phyloP scores from a whole-genome alignment of 2,113 vertebrate genomes.

The Sinocyclocheilus rhinocerous region DNA sequence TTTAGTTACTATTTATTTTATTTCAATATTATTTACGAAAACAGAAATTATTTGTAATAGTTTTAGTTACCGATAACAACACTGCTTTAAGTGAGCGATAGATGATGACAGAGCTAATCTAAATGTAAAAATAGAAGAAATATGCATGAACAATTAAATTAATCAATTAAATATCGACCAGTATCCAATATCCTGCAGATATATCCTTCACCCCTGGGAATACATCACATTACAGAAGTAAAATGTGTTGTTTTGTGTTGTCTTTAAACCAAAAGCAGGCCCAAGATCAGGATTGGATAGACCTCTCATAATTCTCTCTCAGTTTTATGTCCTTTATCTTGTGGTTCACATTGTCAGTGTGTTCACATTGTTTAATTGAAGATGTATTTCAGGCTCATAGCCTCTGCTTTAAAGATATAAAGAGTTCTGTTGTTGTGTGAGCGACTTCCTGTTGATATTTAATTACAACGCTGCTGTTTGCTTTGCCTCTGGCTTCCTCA shows the following conservation, averaged over 20 bases:
- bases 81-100: background rate
- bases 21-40: too few relatives aligned
- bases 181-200: background rate
- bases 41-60: too few relatives aligned
- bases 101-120: background rate
- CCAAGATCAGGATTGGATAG: background rate
- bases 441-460: slow-evolving; percentile 41
- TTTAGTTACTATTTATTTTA: too few relatives aligned
- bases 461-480: slow-evolving; percentile 41
- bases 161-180: background rate
- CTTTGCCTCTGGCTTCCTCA: slow-evolving; percentile 36
- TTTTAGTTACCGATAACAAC: background rate
- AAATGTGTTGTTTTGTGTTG: background rate
- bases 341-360: too few relatives aligned
- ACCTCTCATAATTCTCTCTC: slow-evolving; percentile 8
- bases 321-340: background rate
- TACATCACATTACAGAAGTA: background rate
- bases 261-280: background rate
- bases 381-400: slow-evolving; percentile 4
- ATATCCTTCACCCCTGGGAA: background rate
- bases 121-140: background rate
- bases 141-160: too few relatives aligned
- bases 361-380: slow-evolving; percentile 5
- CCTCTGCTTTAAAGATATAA: slow-evolving; percentile 7
- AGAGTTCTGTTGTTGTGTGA: slow-evolving; percentile 21